Base-by-base conservation (phyloP, 2,113 vertebrate species). In the Phoxinus phoxinus region DNA sequence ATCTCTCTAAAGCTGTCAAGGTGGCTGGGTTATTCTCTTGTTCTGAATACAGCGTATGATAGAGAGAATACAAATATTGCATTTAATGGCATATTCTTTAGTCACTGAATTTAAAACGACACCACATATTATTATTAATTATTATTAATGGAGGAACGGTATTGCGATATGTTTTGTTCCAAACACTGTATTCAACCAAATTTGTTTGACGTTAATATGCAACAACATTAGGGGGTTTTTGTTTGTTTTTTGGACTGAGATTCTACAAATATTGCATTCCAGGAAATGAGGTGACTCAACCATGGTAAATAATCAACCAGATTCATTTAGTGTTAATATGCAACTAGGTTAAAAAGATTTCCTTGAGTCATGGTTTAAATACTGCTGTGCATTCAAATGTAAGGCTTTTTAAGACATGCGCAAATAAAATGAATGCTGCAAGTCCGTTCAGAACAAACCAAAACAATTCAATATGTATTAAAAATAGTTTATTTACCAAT, bases 1-100 rank as follows among this genome's bases (percentile, higher is more conserved):
- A 77, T 53, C 85, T 73, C 25, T 46, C 65, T 69, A 81, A 81
- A 72, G 69, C 53, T 61, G 67, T 63, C 67, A 74, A 81, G 67
- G 69, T 35, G 59, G 44, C 79, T 82, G 46, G 67, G 79, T 9
- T 76, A 85, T 67, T 67, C 75, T 78, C n/a, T 10, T 53, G 41
- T 63, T 82, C 35, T 32, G 21, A 53, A 30, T 32, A 46, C 63
- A 74, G 30, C 3, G 71, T 81, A 48, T 61, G 71, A 67, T 23
- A 58, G 53, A 75, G 13, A 77, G n/a, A 67, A 56, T 27, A 51
- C 72, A 71, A 76, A 77, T 58, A 71, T 32, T 83, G 81, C 74
- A 71, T 46, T 51, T 71, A 80, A 85, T 59, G 72, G n/a, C 7
- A 82, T 10, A 30, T 67, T 53, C 74, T 67, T 35, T 44, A 35